phyloP scores from a whole-genome alignment of 2,888 invertebrate genomes.

The Trichopria drosophilae region DNA sequence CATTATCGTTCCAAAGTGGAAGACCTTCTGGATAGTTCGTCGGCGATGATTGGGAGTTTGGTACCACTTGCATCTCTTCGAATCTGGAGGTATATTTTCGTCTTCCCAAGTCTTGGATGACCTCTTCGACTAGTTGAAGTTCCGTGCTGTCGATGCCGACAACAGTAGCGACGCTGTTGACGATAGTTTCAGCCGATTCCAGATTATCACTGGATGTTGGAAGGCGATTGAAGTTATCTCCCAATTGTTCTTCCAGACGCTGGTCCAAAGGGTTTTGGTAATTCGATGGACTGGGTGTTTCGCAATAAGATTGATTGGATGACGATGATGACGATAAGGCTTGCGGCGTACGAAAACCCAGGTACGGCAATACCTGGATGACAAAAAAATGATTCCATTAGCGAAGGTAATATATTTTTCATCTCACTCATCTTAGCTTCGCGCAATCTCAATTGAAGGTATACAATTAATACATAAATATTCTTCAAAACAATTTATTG shows the following conservation, averaged over 20 bases:
- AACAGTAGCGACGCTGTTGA: constrained; percentile 34
- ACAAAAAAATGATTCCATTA: not conserved
- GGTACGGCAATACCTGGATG: constrained; percentile 14
- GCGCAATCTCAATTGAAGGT: too few species aligned
- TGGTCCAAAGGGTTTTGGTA: constrained; percentile 39
- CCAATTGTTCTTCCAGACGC: constrained; percentile 39
- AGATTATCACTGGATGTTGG: constrained; percentile 32
- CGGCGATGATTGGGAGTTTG: too few species aligned
- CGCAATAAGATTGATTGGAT: constrained; percentile 45
- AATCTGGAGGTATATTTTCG: constrained; percentile 18
- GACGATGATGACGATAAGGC: constrained; percentile 43
- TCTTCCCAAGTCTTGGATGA: constrained; percentile 36
- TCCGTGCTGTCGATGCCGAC: constrained; percentile 38
- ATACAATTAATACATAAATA: too few species aligned
- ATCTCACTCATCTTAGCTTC: too few species aligned
- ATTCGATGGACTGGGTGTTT: constrained; percentile 45
- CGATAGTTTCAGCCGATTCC: constrained; percentile 37
- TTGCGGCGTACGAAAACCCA: constrained; percentile 28
- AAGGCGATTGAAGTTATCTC: constrained; percentile 32
- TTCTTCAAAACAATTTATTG: too few species aligned
- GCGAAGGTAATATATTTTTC: not conserved
- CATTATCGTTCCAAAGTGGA: too few species aligned
- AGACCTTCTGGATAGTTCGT: too few species aligned
- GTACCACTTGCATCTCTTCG: constrained; percentile 41
- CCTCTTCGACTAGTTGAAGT: constrained; percentile 43